Evolutionary conservation across 2,888 invertebrate species (phyloP).

Genomic region (Aphidius colemani): DNA sequence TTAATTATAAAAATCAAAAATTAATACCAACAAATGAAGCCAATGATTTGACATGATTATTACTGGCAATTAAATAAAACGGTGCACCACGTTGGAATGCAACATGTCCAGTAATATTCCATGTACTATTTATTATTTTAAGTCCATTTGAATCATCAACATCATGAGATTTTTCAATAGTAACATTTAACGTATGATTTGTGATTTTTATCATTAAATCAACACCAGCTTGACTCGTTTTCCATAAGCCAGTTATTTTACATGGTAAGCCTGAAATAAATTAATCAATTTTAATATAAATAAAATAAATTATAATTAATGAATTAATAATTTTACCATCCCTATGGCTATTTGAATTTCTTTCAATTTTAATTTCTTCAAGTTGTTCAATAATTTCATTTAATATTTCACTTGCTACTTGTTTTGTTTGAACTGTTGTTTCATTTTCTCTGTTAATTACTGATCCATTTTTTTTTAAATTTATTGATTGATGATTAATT

Average conservation of each 20-base stretch:
- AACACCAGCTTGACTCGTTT: slow-evolving; percentile 44
- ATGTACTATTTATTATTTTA: slow-evolving; percentile 41
- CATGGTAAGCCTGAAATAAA: slow-evolving; percentile 34
- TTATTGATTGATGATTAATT: slow-evolving; percentile 4
- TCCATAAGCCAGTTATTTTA: slow-evolving; percentile 47
- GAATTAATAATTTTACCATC: slow-evolving; percentile 40
- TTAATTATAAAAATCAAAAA: not conserved
- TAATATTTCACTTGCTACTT: slow-evolving; percentile 44
- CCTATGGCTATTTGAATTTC: slow-evolving; percentile 34
- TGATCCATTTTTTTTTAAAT: not conserved
- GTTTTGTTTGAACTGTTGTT: slow-evolving; percentile 40
- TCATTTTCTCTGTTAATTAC: slow-evolving; percentile 14
- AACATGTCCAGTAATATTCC: slow-evolving; percentile 45
- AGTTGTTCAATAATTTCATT: slow-evolving; percentile 45
- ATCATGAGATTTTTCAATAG: slow-evolving; percentile 35
- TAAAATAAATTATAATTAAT: slow-evolving; percentile 16
- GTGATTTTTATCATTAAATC: slow-evolving; percentile 44
- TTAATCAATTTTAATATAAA: not conserved
- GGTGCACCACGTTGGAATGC: slow-evolving; percentile 46
- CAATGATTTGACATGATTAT: slow-evolving; percentile 43
- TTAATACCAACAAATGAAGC: slow-evolving; percentile 45
- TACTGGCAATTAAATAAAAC: slow-evolving; percentile 42
- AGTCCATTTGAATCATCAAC: slow-evolving; percentile 29
- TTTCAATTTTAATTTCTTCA: slow-evolving; percentile 41
- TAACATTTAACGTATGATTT: slow-evolving; percentile 41